Conservation (phyloP, 2,888 invertebrate species). For the Perithous albicinctus region DNA sequence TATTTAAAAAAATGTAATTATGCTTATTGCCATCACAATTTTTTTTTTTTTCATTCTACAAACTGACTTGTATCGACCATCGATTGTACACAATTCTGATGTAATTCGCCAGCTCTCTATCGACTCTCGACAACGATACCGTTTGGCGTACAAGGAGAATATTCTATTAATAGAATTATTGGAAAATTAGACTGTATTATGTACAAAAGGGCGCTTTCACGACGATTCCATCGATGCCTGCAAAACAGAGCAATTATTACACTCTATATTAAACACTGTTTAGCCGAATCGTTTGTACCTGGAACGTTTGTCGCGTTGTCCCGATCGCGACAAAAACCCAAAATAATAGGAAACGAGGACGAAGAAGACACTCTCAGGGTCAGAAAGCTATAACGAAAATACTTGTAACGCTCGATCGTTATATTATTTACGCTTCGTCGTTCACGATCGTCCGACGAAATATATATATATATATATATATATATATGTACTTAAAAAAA, state of each 20-base stretch:
- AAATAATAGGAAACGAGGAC: neutral
- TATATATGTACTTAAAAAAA: too few relatives aligned
- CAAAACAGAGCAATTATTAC: slow-evolving; percentile 23
- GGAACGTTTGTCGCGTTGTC: neutral
- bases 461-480: neutral
- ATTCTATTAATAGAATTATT: slow-evolving; percentile 59
- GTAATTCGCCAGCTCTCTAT: neutral
- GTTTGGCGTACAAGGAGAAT: neutral
- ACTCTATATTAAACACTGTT: neutral
- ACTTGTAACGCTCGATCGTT: neutral
- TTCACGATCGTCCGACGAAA: neutral
- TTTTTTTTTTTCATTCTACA: neutral
- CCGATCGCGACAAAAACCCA: slow-evolving; percentile 9
- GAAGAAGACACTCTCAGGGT: neutral
- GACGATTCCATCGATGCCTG: neutral
- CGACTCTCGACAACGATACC: neutral
- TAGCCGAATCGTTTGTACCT: neutral
- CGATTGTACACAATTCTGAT: neutral
- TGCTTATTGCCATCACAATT: neutral
- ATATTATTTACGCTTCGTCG: slow-evolving; percentile 18
- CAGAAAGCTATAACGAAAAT: slow-evolving; percentile 6
- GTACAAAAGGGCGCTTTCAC: slow-evolving; percentile 17
- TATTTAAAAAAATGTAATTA: neutral
- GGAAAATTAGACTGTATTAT: slow-evolving; percentile 53
- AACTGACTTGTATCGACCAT: neutral